phyloP scores from a whole-genome alignment of 2,888 invertebrate genomes.

The Callyntrura guangdongensis region DNA sequence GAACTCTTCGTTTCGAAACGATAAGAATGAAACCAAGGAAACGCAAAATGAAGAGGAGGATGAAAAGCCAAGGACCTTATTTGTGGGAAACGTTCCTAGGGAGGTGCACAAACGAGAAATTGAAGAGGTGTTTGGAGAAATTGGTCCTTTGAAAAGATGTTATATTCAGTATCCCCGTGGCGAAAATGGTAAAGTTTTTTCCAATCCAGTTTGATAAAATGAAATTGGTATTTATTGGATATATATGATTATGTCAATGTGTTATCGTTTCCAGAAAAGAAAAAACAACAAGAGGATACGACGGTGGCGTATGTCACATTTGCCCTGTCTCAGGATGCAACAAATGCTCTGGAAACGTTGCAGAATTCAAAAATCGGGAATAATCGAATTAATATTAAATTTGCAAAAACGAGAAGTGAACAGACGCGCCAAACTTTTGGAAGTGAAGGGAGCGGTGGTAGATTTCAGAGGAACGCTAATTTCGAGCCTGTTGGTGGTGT shows the following conservation, averaged over 20 bases:
- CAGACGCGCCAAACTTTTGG: constrained; percentile 62
- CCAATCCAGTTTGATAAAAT: no score
- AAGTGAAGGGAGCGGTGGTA: not conserved
- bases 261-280: constrained; percentile 63
- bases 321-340: constrained; percentile 82
- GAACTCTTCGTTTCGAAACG: not conserved
- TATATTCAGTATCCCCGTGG: constrained; percentile 82
- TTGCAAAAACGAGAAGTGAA: constrained; percentile 79
- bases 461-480: constrained; percentile 39
- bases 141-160: constrained; percentile 83
- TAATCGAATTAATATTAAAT: constrained; percentile 80
- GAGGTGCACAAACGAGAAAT: constrained; percentile 80
- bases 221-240: not conserved
- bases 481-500: constrained; percentile 55
- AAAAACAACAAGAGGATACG: constrained; percentile 67
- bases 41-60: constrained; percentile 72
- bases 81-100: constrained; percentile 83
- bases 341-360: constrained; percentile 79
- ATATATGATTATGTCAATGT: constrained; percentile 56
- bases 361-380: constrained; percentile 75
- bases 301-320: constrained; percentile 83
- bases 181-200: constrained; percentile 66
- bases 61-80: constrained; percentile 82
- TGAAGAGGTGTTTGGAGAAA: constrained; percentile 83
- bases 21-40: not conserved